Evolutionary conservation across 92 coral and sea anemone species (phyloP).

Genomic region (Diadumene lineata): DNA sequence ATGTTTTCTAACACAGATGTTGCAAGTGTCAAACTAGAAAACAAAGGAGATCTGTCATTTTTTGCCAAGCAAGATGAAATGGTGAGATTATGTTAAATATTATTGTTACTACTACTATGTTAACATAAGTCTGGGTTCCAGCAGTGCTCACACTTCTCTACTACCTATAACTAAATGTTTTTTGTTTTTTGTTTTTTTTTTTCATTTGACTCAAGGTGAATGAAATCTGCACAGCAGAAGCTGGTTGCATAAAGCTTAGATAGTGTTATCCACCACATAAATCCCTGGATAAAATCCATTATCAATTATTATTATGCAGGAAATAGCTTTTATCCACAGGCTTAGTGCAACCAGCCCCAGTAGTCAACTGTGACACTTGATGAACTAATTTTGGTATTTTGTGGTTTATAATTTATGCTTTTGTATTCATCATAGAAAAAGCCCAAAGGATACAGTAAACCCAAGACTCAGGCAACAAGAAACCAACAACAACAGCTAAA

Average conservation of each 20-base stretch:
- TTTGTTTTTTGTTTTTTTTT: too few relatives aligned
- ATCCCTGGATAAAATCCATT: too few relatives aligned
- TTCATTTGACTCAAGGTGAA: too few relatives aligned
- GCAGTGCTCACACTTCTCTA: too few relatives aligned
- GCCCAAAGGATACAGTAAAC: slow-evolving; percentile 93
- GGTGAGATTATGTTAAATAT: slow-evolving; percentile 47
- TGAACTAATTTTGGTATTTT: neutral
- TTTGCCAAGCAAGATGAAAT: slow-evolving; percentile 99
- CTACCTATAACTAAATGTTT: too few relatives aligned
- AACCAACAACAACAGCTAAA: slow-evolving; percentile 80
- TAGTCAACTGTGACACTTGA: neutral
- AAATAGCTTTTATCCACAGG: neutral
- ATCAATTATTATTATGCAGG: neutral
- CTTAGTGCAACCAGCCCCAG: neutral
- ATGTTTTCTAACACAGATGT: slow-evolving; percentile 50
- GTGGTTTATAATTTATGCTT: neutral
- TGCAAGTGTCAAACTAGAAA: slow-evolving; percentile 90
- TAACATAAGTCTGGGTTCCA: too few relatives aligned
- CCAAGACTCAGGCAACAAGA: slow-evolving; percentile 82
- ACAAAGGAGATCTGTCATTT: slow-evolving; percentile 96
- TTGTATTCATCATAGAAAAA: slow-evolving; percentile 65
- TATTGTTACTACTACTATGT: too few relatives aligned
- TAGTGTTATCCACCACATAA: too few relatives aligned
- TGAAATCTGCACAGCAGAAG: too few relatives aligned
- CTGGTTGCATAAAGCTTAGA: too few relatives aligned